Conservation (phyloP, 2,113 vertebrate species). For the Falcunculus frontatus region DNA sequence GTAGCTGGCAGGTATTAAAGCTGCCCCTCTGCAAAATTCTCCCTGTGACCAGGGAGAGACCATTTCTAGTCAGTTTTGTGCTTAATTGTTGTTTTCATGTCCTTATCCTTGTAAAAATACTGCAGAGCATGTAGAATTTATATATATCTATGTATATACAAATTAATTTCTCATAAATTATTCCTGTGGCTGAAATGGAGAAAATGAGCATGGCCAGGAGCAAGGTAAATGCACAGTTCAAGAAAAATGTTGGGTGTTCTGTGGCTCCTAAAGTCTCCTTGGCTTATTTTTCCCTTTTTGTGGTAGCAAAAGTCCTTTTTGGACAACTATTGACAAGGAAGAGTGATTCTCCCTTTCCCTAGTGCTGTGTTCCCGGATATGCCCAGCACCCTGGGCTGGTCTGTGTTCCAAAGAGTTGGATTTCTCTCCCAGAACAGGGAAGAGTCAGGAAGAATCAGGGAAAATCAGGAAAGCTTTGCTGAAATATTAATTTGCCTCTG, state of each 20-base stretch:
- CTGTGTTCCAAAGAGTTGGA: neutral
- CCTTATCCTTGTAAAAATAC: neutral
- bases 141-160: neutral
- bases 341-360: neutral
- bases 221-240: neutral
- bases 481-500: neutral
- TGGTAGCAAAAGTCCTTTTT: neutral
- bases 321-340: neutral
- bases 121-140: neutral
- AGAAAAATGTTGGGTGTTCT: neutral
- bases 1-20: neutral
- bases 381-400: fast-evolving
- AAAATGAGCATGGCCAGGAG: neutral
- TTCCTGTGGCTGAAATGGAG: neutral
- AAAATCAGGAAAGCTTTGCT: neutral
- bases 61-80: neutral
- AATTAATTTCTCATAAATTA: neutral
- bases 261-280: neutral
- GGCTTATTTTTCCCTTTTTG: neutral
- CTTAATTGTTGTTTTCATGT: neutral
- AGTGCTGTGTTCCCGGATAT: neutral
- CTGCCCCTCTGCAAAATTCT: neutral
- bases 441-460: no score
- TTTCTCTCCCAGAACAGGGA: neutral
- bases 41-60: neutral